These are phyloP conservation scores for Cerceris rybyensis DNA, from an alignment of 2,888 invertebrate genomes.

Conservation along the genomic window DNA sequence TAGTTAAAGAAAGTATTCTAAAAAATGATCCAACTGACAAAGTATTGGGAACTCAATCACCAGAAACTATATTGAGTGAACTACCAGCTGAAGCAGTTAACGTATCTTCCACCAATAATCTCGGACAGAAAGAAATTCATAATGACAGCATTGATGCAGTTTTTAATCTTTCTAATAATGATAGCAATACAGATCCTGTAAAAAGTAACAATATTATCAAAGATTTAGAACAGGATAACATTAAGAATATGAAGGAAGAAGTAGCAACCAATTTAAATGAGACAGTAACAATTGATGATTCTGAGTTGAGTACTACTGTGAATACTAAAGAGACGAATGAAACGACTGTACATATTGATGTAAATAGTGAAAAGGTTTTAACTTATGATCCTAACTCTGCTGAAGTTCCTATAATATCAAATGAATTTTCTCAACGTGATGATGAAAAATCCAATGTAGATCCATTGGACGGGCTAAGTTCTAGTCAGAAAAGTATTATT, in stretches of 20 bases:
- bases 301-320: neutral
- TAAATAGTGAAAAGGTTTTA: slow-evolving; percentile 40
- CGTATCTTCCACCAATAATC: too few species aligned
- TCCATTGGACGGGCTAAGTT: slow-evolving; percentile 43
- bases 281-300: neutral
- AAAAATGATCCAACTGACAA: neutral
- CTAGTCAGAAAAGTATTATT: slow-evolving; percentile 63
- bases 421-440: neutral
- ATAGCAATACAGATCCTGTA: too few species aligned
- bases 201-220: neutral
- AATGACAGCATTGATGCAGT: too few species aligned
- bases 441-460: slow-evolving; percentile 2
- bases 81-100: too few species aligned
- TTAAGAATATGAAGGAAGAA: neutral
- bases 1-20: neutral
- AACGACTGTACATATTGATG: slow-evolving; percentile 40
- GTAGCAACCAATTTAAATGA: neutral
- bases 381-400: slow-evolving; percentile 17
- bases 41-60: neutral
- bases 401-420: slow-evolving; percentile 29
- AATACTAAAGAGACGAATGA: slow-evolving; percentile 19
- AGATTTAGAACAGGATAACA: neutral
- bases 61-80: neutral
- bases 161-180: too few species aligned
- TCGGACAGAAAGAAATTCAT: too few species aligned